These are phyloP conservation scores for Microcebus jonahi DNA, from an alignment of 2,113 vertebrate genomes.

Conservation along the genomic window DNA sequence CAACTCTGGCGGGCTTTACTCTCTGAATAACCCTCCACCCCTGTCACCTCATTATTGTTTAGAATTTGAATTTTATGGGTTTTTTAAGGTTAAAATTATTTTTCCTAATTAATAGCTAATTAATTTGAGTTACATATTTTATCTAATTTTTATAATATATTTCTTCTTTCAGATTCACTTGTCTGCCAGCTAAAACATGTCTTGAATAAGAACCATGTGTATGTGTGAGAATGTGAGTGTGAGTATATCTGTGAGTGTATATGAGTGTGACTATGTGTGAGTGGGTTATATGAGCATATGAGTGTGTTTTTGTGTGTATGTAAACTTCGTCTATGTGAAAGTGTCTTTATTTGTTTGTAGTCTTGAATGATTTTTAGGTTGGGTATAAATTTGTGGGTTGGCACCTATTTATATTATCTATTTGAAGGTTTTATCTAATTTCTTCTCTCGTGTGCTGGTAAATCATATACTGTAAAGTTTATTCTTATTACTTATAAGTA, in stretches of 20 bases:
- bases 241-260: not conserved
- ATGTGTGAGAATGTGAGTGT: not conserved
- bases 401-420: not conserved
- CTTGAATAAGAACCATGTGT: not conserved
- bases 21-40: not conserved
- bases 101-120: not conserved
- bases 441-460: not conserved
- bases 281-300: not conserved
- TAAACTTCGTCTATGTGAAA: not conserved
- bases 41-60: not conserved
- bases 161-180: not conserved
- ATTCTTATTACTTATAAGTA: not conserved
- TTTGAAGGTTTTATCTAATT: not conserved
- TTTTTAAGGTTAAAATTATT: not conserved
- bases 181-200: not conserved
- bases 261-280: not conserved
- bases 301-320: not conserved
- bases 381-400: not conserved
- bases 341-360: not conserved
- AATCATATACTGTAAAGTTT: not conserved
- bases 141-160: not conserved
- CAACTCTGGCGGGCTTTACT: not conserved
- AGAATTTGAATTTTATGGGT: not conserved
- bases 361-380: not conserved
- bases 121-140: not conserved